These are phyloP conservation scores for Dysmachus trigonus DNA, from an alignment of 2,888 invertebrate genomes.

Conservation along the genomic window DNA sequence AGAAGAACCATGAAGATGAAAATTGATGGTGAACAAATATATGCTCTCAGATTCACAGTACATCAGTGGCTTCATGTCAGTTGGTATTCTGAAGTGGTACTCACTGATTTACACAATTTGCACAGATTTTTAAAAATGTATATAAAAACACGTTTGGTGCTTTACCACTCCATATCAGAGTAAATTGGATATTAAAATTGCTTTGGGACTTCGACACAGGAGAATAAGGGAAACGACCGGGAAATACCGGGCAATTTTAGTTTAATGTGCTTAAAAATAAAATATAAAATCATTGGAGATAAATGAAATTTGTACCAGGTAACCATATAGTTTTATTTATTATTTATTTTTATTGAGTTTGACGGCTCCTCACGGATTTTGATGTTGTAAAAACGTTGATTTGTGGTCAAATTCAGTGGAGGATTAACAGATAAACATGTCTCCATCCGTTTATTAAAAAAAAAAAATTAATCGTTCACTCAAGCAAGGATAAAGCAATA, in stretches of 20 bases:
- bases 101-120: slow-evolving; percentile 26
- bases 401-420: too few relatives aligned
- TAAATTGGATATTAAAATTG: slow-evolving; percentile 22
- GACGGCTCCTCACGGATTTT: too few relatives aligned
- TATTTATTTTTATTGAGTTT: too few relatives aligned
- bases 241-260: neutral
- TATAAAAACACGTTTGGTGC: neutral
- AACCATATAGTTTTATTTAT: too few relatives aligned
- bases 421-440: too few relatives aligned
- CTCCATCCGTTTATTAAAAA: too few relatives aligned
- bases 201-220: neutral
- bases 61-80: slow-evolving; percentile 20
- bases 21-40: slow-evolving; percentile 37
- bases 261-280: neutral
- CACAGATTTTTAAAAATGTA: slow-evolving; percentile 21
- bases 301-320: neutral
- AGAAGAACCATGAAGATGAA: slow-evolving; percentile 20
- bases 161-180: neutral
- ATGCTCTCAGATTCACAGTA: slow-evolving; percentile 18
- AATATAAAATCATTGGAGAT: neutral
- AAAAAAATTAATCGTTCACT: too few relatives aligned
- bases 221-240: neutral
- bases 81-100: slow-evolving; percentile 21
- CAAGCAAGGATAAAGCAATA: too few relatives aligned
- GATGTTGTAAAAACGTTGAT: too few relatives aligned